phyloP scores from a whole-genome alignment of 1,140 invertebrate species.

The Bradynema listronoti region DNA sequence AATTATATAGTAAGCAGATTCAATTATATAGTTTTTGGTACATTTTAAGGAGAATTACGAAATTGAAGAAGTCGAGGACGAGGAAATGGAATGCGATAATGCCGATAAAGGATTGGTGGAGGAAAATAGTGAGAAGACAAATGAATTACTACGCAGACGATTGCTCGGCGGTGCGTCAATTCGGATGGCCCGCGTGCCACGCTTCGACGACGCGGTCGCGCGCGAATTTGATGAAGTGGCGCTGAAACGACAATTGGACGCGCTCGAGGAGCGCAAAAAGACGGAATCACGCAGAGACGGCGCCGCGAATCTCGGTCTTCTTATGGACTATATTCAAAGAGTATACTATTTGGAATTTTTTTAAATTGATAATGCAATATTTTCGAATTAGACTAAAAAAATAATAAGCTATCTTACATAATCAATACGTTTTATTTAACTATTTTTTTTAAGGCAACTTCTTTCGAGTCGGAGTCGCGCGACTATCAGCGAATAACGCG shows the following conservation, averaged over 20 bases:
- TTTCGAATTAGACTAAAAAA: too few species aligned
- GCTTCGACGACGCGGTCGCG: slow-evolving; percentile 68
- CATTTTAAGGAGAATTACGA: too few species aligned
- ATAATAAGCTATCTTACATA: slow-evolving; percentile 7
- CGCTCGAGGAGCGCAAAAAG: slow-evolving; percentile 67
- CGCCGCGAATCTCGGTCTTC: slow-evolving; percentile 68
- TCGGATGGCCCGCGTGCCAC: slow-evolving; percentile 59
- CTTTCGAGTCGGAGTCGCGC: slow-evolving; percentile 2
- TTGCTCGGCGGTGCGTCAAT: too few species aligned
- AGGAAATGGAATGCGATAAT: too few species aligned
- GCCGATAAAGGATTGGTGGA: too few species aligned
- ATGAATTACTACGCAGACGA: too few species aligned
- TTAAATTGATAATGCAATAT: slow-evolving; percentile 22
- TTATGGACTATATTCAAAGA: slow-evolving; percentile 69
- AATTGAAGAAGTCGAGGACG: too few species aligned
- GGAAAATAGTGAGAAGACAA: too few species aligned
- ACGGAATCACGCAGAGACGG: too few species aligned
- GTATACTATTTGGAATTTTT: slow-evolving; percentile 53
- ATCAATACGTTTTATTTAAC: slow-evolving; percentile 4
- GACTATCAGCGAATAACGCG: slow-evolving; percentile 63
- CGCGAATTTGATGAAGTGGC: slow-evolving; percentile 64
- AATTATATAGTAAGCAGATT: too few species aligned
- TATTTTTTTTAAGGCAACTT: background rate
- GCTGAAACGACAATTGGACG: slow-evolving; percentile 65
- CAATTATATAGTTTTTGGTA: too few species aligned